A percentile compares a stretch with the other conserved stretches of the same genome.
phyloP scores from a whole-genome alignment of 2,113 vertebrate species.

The Cyphomyrus plagiostoma region DNA sequence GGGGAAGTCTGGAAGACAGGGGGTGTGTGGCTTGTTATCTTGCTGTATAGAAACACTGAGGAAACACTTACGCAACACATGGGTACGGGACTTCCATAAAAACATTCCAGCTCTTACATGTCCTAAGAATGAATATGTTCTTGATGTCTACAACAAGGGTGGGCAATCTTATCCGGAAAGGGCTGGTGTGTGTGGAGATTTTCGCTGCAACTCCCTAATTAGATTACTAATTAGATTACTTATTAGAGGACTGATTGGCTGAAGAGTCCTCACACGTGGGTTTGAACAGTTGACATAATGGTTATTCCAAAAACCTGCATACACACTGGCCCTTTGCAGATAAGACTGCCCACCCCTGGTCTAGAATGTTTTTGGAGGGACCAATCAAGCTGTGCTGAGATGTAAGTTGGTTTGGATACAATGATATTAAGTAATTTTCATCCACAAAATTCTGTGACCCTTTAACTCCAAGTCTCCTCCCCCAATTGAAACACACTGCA shows the following conservation, averaged over 20 bases:
- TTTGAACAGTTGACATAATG: too few relatives aligned
- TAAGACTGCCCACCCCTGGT: not conserved
- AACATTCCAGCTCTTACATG: not conserved
- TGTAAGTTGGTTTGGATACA: not conserved
- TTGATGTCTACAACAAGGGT: not conserved
- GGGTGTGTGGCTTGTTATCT: not conserved
- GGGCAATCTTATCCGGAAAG: too few relatives aligned
- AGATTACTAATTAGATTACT: too few relatives aligned
- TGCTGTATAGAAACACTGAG: not conserved
- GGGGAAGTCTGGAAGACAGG: slow-evolving; percentile 31
- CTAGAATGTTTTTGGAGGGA: not conserved
- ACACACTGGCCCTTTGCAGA: too few relatives aligned
- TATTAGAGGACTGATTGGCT: too few relatives aligned
- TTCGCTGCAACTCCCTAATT: too few relatives aligned
- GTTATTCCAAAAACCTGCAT: too few relatives aligned
- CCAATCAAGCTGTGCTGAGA: not conserved
- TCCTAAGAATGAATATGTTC: not conserved
- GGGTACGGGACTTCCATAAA: not conserved
- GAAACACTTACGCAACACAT: not conserved
- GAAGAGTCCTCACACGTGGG: too few relatives aligned
- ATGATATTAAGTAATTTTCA: not conserved
- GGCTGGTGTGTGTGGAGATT: too few relatives aligned
- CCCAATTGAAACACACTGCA: not conserved
- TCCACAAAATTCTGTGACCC: not conserved
- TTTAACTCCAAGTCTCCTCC: not conserved